phyloP scores from a whole-genome alignment of 2,888 invertebrate species.

The Philereme transversata region DNA sequence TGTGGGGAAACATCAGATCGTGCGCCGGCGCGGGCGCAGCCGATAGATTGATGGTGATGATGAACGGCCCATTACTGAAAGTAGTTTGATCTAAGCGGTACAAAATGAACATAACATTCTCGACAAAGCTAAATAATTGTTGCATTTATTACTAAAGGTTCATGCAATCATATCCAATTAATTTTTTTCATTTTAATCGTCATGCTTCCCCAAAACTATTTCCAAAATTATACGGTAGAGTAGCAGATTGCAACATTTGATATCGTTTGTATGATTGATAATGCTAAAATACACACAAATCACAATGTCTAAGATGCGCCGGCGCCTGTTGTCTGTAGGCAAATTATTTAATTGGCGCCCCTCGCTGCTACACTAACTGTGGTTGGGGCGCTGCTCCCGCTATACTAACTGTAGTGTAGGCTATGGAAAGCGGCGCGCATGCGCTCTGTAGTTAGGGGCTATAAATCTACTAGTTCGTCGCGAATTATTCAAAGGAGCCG shows the following conservation, averaged over 20 bases:
- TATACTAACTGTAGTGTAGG: slow-evolving; percentile 1
- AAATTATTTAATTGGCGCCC: slow-evolving; percentile 77
- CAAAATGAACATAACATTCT: slow-evolving; percentile 6
- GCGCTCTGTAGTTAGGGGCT: slow-evolving; percentile 73
- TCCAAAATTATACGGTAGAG: slow-evolving; percentile 45
- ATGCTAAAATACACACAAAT: slow-evolving; percentile 58
- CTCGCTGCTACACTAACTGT: slow-evolving; percentile 33
- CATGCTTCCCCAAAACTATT: slow-evolving; percentile 28
- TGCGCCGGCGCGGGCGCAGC: slow-evolving; percentile 20
- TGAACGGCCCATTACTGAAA: slow-evolving; percentile 12
- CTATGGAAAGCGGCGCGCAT: slow-evolving; percentile 12
- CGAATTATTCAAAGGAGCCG: slow-evolving; percentile 80
- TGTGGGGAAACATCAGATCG: slow-evolving; percentile 15
- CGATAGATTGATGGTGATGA: background rate
- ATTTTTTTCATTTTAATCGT: slow-evolving; percentile 20
- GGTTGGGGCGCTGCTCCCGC: slow-evolving; percentile 32
- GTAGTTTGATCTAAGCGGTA: slow-evolving; percentile 16
- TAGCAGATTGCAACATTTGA: slow-evolving; percentile 43
- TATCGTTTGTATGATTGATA: slow-evolving; percentile 50
- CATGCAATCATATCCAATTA: slow-evolving; percentile 23
- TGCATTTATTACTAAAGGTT: slow-evolving; percentile 5
- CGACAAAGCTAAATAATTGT: background rate
- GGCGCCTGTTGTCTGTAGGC: slow-evolving; percentile 58
- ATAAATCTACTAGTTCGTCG: slow-evolving; percentile 76
- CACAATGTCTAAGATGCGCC: slow-evolving; percentile 49